Base-by-base conservation (phyloP, 2,888 invertebrate species). In the Morpho deidamia region DNA sequence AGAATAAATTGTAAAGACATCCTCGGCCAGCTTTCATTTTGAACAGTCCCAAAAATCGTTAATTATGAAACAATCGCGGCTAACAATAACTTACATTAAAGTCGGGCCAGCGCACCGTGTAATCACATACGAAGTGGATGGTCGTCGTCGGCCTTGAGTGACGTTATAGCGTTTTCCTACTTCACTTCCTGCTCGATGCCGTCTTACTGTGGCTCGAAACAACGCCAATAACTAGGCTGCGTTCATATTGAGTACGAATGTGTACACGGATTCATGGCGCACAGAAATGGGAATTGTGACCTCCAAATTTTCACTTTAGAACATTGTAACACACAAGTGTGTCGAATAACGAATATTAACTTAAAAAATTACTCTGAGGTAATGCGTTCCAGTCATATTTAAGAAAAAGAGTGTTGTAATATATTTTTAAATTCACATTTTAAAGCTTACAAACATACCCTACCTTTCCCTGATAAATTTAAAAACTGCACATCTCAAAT, bases 91-190 rank as follows among this genome's bases (percentile, higher is more conserved):
- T 58, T 47, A 60, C 43, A 41, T 37, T 44, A 37, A 53, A 75
- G 69, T 68, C 72, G 72, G 68, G 68, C 67, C 69, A 66, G 68
- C 75, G 64, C 65, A 65, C 71, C 71, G 72, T 73, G 70, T 62
- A 64, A 60, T 61, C 62, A 61, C 58, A 64, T 56, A 56, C 56
- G 50, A 47, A 58, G 54, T 59, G 56, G 59, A 60, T 65, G 64
- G 73, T 71, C 77, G 74, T 66, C 64, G 68, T 66, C 69, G 83
- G 74, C 88, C 88, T 88, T 89, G 87, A 68, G 74, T 64, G 83
- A 81, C 83, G 83, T 67, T 81, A 75, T 74, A 79, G 77, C 81
- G 83, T 87, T 87, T 87, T 87, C 85, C 85, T 86, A 84, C 81
- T 76, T 80, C 70, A 85, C 83, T 87, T 88, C 88, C 88, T 88